Percentiles rank a stretch among this genome's conserved stretches.
These are phyloP conservation scores for Hoplias malabaricus DNA, from an alignment of 2,113 vertebrate species.

Conservation along the genomic window DNA sequence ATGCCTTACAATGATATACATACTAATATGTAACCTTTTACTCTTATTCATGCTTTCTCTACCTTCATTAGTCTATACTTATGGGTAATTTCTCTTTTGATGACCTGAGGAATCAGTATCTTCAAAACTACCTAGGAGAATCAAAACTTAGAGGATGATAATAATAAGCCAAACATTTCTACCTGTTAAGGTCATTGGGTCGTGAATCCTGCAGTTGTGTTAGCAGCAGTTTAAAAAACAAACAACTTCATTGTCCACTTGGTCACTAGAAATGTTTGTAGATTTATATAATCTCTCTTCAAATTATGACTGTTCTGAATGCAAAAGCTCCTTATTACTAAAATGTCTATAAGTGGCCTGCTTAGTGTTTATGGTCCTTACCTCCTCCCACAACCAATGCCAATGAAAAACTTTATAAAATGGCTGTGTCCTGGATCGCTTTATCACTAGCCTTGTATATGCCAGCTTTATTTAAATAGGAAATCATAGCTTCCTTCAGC, in stretches of 20 bases:
- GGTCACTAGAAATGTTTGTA: background rate
- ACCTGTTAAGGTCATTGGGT: too few species aligned
- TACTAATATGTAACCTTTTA: background rate
- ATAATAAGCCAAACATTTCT: too few species aligned
- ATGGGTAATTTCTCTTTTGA: background rate
- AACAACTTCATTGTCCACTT: background rate
- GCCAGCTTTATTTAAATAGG: slow-evolving; percentile 17
- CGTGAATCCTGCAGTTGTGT: too few species aligned
- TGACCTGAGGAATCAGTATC: background rate
- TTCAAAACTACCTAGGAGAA: too few species aligned
- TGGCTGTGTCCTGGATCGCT: slow-evolving; percentile 13
- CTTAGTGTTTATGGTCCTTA: background rate
- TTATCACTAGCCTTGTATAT: slow-evolving; percentile 20
- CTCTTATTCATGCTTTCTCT: background rate
- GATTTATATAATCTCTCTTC: background rate
- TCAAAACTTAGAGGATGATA: too few species aligned
- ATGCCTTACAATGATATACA: background rate
- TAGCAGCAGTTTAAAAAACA: too few species aligned
- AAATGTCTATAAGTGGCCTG: background rate
- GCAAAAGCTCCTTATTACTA: background rate
- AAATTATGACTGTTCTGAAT: background rate
- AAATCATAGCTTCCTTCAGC: background rate
- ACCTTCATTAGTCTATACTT: too few species aligned
- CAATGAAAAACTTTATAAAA: slow-evolving; percentile 11
- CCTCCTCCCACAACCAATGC: background rate